phyloP scores from a whole-genome alignment of 2,113 vertebrate species.

The Donacobius atricapilla region DNA sequence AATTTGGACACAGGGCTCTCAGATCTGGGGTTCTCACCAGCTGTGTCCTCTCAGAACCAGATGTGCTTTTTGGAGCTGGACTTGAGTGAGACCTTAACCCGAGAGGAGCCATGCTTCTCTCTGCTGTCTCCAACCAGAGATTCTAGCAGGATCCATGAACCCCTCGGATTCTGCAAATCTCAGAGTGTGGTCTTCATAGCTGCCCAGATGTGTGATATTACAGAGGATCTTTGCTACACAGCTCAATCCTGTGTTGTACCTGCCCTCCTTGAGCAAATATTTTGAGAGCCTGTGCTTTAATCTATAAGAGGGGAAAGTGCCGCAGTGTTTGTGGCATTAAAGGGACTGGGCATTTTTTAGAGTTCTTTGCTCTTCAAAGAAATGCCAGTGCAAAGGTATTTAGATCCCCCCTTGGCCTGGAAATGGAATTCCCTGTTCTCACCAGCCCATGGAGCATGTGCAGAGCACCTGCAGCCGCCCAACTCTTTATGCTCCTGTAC shows the following conservation, averaged over 20 bases:
- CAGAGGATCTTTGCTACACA: neutral
- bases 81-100: neutral
- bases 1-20: neutral
- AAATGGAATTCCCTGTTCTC: neutral
- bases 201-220: neutral
- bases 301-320: neutral
- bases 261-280: constrained; percentile 30
- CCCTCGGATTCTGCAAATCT: neutral
- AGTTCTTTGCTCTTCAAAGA: neutral
- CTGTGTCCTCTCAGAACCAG: neutral
- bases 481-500: neutral
- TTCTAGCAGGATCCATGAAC: neutral
- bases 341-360: neutral
- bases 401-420: neutral
- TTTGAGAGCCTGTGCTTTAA: constrained; percentile 1
- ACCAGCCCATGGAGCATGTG: neutral
- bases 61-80: neutral
- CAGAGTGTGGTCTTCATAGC: neutral
- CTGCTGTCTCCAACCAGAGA: neutral
- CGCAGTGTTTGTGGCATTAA: neutral
- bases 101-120: neutral
- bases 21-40: neutral
- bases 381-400: neutral
- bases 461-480: neutral
- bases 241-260: neutral